A percentile compares a stretch with the other conserved stretches of the same genome.
Conservation (phyloP, 2,113 vertebrate species). For the Hydropotes inermis region DNA sequence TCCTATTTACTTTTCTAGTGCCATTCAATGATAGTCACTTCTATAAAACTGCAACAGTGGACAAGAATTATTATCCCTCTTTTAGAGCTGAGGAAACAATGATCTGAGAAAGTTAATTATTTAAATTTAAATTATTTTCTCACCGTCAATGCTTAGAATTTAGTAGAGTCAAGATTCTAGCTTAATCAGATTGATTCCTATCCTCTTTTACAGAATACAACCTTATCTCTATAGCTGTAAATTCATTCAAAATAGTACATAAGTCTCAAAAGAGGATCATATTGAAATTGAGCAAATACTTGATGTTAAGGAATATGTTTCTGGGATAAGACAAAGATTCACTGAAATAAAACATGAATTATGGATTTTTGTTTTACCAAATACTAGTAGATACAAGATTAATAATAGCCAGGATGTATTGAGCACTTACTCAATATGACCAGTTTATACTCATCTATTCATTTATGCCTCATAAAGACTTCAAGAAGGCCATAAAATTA, state of each 20-base stretch:
- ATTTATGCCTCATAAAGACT: background rate
- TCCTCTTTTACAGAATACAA: background rate
- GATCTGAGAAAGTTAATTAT: background rate
- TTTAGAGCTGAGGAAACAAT: background rate
- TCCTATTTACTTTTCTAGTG: background rate
- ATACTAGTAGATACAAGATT: background rate
- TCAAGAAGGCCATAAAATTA: background rate
- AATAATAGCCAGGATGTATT: background rate
- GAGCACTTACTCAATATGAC: background rate
- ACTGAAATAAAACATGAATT: background rate
- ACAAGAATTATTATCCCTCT: background rate
- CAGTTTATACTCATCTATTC: background rate
- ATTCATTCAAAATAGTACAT: conserved; percentile 13
- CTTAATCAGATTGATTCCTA: background rate
- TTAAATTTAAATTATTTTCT: background rate
- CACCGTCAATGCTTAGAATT: background rate
- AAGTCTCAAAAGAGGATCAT: background rate
- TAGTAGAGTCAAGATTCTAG: background rate
- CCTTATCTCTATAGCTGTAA: background rate
- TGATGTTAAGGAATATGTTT: background rate
- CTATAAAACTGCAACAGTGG: background rate
- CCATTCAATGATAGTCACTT: background rate
- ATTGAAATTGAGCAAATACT: background rate
- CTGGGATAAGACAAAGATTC: background rate
- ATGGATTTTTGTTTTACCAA: background rate